Conservation (phyloP, 2,888 invertebrate species). For the Helicoverpa assulta region DNA sequence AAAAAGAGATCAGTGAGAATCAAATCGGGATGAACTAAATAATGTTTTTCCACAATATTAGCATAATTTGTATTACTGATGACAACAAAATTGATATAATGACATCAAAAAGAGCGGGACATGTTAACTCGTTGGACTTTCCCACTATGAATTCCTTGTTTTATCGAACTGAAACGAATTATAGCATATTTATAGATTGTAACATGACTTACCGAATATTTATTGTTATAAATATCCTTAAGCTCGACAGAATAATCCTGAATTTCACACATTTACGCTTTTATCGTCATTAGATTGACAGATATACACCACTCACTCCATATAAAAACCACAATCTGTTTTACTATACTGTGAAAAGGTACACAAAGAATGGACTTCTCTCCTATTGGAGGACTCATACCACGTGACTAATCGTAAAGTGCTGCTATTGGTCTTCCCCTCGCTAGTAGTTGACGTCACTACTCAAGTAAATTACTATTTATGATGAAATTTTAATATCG, state of each 20-base stretch:
- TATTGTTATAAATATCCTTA: slow-evolving; percentile 91
- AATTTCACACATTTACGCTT: slow-evolving; percentile 92
- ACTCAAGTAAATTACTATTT: slow-evolving; percentile 67
- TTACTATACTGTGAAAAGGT: slow-evolving; percentile 88
- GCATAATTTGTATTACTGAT: slow-evolving; percentile 19
- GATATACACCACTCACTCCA: slow-evolving; percentile 89
- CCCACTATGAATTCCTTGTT: slow-evolving; percentile 80
- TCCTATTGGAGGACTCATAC: slow-evolving; percentile 85
- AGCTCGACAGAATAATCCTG: slow-evolving; percentile 92
- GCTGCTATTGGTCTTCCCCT: slow-evolving; percentile 80
- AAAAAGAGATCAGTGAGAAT: slow-evolving; percentile 17
- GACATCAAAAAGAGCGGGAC: slow-evolving; percentile 90
- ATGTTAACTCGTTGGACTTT: slow-evolving; percentile 83
- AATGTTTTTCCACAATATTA: slow-evolving; percentile 8
- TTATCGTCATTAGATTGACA: slow-evolving; percentile 88
- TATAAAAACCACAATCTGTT: slow-evolving; percentile 89
- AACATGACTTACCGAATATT: slow-evolving; percentile 92
- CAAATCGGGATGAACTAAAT: neutral
- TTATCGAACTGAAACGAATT: slow-evolving; percentile 69
- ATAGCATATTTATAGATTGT: slow-evolving; percentile 45
- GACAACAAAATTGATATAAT: slow-evolving; percentile 63
- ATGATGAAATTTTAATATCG: neutral
- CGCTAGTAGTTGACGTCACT: slow-evolving; percentile 74
- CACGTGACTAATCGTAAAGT: slow-evolving; percentile 87
- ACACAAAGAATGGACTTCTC: slow-evolving; percentile 89